These are phyloP conservation scores for Pseudoips prasinana DNA, from an alignment of 2,888 invertebrate genomes.

Conservation along the genomic window DNA sequence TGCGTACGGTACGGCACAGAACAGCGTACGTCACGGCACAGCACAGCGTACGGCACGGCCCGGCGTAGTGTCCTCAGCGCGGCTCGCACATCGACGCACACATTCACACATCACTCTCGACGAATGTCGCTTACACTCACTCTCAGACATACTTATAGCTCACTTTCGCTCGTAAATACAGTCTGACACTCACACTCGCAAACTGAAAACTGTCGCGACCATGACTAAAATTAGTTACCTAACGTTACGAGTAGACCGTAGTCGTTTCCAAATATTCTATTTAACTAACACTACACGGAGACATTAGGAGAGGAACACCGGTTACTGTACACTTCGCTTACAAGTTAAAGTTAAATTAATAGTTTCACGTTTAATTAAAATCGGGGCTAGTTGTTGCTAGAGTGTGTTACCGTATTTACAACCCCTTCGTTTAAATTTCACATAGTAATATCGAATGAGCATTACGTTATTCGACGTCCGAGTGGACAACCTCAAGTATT, in stretches of 20 bases:
- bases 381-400: slow-evolving; percentile 56
- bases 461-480: slow-evolving; percentile 68
- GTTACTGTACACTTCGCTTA: slow-evolving; percentile 76
- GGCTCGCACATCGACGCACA: slow-evolving; percentile 24
- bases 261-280: slow-evolving; percentile 60
- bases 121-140: slow-evolving; percentile 13
- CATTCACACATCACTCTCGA: slow-evolving; percentile 3
- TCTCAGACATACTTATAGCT: slow-evolving; percentile 24
- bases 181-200: slow-evolving; percentile 37
- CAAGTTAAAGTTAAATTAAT: slow-evolving; percentile 57
- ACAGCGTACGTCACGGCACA: slow-evolving; percentile 3
- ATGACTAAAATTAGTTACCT: slow-evolving; percentile 60
- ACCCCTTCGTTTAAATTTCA: slow-evolving; percentile 56
- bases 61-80: slow-evolving; percentile 18
- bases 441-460: slow-evolving; percentile 65
- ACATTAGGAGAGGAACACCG: slow-evolving; percentile 78
- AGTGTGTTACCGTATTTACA: slow-evolving; percentile 67
- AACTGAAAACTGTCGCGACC: slow-evolving; percentile 45
- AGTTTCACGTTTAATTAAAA: slow-evolving; percentile 65
- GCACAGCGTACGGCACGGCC: slow-evolving; percentile 1
- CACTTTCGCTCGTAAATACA: slow-evolving; percentile 28
- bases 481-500: slow-evolving; percentile 55
- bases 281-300: slow-evolving; percentile 73
- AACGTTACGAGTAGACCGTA: slow-evolving; percentile 61
- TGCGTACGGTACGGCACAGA: neutral